These are phyloP conservation scores for Stichopus chloronotus DNA, from an alignment of 35 echinoderm and acorn worm species.

Conservation along the genomic window DNA sequence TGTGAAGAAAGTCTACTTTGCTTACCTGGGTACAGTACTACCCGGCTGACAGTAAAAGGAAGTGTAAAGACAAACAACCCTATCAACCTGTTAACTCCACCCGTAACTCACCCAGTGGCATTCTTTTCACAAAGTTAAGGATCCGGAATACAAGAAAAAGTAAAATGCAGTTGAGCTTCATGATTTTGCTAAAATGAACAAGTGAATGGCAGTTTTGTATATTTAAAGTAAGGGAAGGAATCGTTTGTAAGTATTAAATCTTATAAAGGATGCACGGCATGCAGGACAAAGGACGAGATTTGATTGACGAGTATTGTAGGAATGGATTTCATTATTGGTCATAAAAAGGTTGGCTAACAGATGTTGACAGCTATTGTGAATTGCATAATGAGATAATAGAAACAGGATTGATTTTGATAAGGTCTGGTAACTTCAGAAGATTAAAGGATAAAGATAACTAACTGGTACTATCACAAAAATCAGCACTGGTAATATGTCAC, in stretches of 20 bases:
- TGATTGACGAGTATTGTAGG: conserved; percentile 24
- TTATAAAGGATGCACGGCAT: conserved; percentile 8
- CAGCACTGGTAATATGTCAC: background rate
- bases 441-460: background rate
- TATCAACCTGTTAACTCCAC: too few species aligned
- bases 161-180: background rate
- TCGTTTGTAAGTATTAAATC: conserved; percentile 18
- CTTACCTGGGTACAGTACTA: too few species aligned
- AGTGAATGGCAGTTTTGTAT: background rate
- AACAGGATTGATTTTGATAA: background rate
- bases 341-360: background rate
- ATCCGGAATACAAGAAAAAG: background rate
- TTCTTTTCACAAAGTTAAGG: too few species aligned
- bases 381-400: background rate
- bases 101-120: too few species aligned
- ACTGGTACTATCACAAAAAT: background rate
- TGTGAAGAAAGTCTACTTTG: too few species aligned
- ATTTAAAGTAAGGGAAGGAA: background rate
- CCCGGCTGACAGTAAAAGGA: too few species aligned
- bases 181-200: background rate
- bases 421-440: background rate
- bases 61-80: too few species aligned
- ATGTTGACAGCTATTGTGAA: background rate
- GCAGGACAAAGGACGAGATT: background rate
- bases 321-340: background rate